These are phyloP conservation scores for Aphelenchoides besseyi DNA, from an alignment of 1,140 invertebrate genomes.

Conservation along the genomic window DNA sequence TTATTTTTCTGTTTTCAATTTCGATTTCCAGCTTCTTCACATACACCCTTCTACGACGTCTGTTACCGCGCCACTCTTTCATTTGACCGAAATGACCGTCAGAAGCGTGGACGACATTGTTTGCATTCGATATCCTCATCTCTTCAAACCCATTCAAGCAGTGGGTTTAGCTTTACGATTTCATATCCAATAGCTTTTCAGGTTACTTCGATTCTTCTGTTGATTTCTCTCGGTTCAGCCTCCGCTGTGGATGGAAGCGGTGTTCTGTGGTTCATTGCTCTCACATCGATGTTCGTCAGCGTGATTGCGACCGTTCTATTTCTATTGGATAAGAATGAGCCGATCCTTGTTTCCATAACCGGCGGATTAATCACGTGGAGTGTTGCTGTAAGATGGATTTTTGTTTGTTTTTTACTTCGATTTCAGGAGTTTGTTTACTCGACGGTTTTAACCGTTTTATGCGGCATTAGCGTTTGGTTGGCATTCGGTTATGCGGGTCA, in stretches of 20 bases:
- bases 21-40: too few relatives aligned
- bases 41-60: too few relatives aligned
- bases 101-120: slow-evolving; percentile 25
- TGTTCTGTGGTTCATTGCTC: slow-evolving; percentile 42
- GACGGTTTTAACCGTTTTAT: slow-evolving; percentile 36
- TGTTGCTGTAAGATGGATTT: slow-evolving; percentile 33
- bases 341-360: slow-evolving; percentile 33
- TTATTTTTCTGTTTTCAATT: too few relatives aligned
- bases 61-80: not conserved
- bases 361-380: slow-evolving; percentile 39
- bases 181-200: slow-evolving; percentile 27
- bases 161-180: slow-evolving; percentile 22
- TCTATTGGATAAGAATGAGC: slow-evolving; percentile 45
- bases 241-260: slow-evolving; percentile 37
- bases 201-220: slow-evolving; percentile 41
- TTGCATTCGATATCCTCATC: slow-evolving; percentile 40
- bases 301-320: slow-evolving; percentile 42
- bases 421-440: slow-evolving; percentile 49
- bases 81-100: not conserved
- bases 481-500: slow-evolving; percentile 41
- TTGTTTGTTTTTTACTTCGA: slow-evolving; percentile 1
- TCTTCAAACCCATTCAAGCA: slow-evolving; percentile 46
- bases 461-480: slow-evolving; percentile 42
- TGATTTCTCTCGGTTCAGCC: slow-evolving; percentile 38
- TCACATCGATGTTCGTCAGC: slow-evolving; percentile 35